These are phyloP conservation scores for Drosophila hydei DNA, from an alignment of 1,140 invertebrate species.

Conservation along the genomic window DNA sequence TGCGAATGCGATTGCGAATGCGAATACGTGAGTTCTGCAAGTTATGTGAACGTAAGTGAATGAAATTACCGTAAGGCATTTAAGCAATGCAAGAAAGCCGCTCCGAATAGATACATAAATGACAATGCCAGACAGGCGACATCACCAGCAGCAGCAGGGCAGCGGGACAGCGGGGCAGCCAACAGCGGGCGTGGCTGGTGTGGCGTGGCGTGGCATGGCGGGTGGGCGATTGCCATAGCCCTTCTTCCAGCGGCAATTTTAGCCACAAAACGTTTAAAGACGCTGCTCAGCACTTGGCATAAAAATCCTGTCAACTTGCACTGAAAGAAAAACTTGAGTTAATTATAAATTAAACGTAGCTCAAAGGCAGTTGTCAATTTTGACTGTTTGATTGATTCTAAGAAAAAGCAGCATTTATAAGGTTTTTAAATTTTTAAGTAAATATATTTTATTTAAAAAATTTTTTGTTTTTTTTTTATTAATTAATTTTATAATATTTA, in stretches of 20 bases:
- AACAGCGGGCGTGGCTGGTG: constrained; percentile 12
- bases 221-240: constrained; percentile 13
- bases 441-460: too few species aligned
- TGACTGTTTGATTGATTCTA: neutral
- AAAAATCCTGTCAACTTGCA: constrained; percentile 59
- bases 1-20: constrained; percentile 58
- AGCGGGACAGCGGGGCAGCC: neutral
- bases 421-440: too few species aligned
- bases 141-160: constrained; percentile 1
- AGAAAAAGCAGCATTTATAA: too few species aligned
- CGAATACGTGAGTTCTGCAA: constrained; percentile 82
- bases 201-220: neutral
- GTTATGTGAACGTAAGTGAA: constrained; percentile 82
- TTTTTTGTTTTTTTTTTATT: too few species aligned
- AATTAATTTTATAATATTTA: too few species aligned
- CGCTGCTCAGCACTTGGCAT: constrained; percentile 71
- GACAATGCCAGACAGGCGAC: constrained; percentile 64
- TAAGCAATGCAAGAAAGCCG: constrained; percentile 72
- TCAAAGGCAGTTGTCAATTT: neutral
- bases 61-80: constrained; percentile 83
- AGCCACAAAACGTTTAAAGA: constrained; percentile 80
- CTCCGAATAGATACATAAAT: constrained; percentile 80
- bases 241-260: constrained; percentile 22
- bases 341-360: neutral
- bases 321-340: neutral